A percentile compares a stretch with the other conserved stretches of the same genome.
Evolutionary conservation across 1,140 invertebrate species (phyloP).

Genomic region (Drosophila seguyi): DNA sequence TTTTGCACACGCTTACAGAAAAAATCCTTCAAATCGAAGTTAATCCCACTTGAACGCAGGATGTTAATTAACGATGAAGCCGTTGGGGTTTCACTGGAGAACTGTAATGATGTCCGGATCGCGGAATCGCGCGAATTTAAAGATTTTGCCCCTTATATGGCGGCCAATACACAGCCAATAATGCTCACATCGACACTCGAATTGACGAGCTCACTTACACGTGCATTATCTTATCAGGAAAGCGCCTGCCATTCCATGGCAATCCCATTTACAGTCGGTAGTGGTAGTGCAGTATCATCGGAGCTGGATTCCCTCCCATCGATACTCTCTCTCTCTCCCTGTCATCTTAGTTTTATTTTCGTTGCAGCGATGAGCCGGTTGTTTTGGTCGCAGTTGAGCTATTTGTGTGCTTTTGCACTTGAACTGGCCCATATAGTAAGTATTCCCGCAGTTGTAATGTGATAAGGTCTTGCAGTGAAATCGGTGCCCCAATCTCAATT

Average conservation of each 20-base stretch:
- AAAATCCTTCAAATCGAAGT: constrained; percentile 27
- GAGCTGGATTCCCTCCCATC: constrained; percentile 27
- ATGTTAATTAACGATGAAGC: constrained; percentile 14
- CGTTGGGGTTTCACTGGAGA: constrained; percentile 27
- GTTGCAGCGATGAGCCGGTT: constrained; percentile 17
- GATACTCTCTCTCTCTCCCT: neutral
- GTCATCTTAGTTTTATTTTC: constrained; percentile 21
- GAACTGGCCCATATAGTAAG: constrained; percentile 57
- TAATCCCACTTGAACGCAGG: constrained; percentile 7
- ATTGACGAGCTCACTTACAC: constrained; percentile 41
- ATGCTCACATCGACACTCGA: constrained; percentile 38
- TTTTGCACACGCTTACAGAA: constrained; percentile 38
- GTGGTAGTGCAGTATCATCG: constrained; percentile 24
- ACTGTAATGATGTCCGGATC: constrained; percentile 46
- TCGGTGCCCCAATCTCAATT: constrained; percentile 63
- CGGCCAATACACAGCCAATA: constrained; percentile 54
- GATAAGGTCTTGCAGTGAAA: constrained; percentile 56
- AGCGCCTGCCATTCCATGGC: constrained; percentile 35
- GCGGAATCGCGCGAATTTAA: constrained; percentile 62
- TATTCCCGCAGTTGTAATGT: constrained; percentile 8
- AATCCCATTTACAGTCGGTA: constrained; percentile 43
- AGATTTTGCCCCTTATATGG: constrained; percentile 56
- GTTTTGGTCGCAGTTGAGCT: constrained; percentile 43
- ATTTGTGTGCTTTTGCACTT: constrained; percentile 76
- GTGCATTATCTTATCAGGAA: constrained; percentile 73